Evolutionary conservation across 2,113 vertebrate genomes (phyloP), one percentile per base, ranked within the genome.

Genomic region (Microcebus griseorufus): DNA sequence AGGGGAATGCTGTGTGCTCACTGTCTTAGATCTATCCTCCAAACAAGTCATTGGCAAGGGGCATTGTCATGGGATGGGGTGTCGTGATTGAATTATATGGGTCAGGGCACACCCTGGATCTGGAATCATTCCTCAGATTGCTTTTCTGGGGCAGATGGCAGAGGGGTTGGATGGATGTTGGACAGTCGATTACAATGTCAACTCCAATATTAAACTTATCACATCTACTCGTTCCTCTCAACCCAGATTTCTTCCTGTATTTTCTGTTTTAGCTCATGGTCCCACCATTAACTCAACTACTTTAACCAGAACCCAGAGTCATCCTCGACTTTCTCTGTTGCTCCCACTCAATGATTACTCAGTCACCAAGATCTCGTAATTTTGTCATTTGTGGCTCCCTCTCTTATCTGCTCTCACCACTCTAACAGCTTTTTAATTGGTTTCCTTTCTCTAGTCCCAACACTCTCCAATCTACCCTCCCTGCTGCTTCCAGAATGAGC

Each of bases 131-230:
- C 62, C 55, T 73, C 34, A 80, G 69, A 69, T 10, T 55, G 62
- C 4, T 51, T 88, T 84, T 92, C 79, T 82, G 53, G 94, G 95
- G 78, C 55, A 90, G 89, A 83, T 48, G 86, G 69, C 75, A 83
- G 72, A 91, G 42, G 79, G 58, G 58, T n/a, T 93, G 79, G 62
- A 29, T 48, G 45, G 37, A 88, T 53, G 14, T 82, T 51, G 78
- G 37, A 17, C 32, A 42, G 37, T 78, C 32, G 62, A 69, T 72
- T 94, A 87, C 72, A 76, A 76, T 51, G 58, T 89, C 89, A 86
- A 73, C 67, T 58, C 13, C n/a, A 48, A 80, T 76, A 72, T 58
- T 34, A 65, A 92, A 89, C 39, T 92, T 25, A 64, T 48, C 89
- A 18, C 32, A 9, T 87, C 60, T 87, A 22, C 80, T 92, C 22